Evolutionary conservation across 2,888 invertebrate genomes (phyloP).

Genomic region (Orgyia antiqua): DNA sequence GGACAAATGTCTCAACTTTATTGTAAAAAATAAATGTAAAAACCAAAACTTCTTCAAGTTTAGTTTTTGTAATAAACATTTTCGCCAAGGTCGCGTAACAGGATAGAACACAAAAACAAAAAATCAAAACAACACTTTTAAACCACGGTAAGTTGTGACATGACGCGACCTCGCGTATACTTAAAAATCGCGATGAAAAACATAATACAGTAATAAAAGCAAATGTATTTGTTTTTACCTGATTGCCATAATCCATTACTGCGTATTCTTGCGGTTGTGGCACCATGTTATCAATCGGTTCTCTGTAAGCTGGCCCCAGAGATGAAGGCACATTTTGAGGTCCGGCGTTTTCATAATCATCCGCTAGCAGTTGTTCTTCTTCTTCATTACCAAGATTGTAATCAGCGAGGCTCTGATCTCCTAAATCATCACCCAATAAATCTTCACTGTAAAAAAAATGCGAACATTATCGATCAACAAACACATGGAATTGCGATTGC

Average conservation of each 20-base stretch:
- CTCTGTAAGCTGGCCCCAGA: constrained; percentile 36
- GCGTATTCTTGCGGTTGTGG: constrained; percentile 45
- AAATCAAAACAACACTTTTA: no score
- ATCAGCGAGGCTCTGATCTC: constrained; percentile 69
- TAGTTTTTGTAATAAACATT: no score
- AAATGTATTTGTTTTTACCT: no score
- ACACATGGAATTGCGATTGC: constrained; percentile 18
- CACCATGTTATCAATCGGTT: constrained; percentile 35
- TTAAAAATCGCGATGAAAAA: no score
- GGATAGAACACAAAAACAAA: no score
- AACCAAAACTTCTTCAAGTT: no score
- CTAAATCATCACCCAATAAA: constrained; percentile 69
- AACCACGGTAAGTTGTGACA: no score
- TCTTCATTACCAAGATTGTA: constrained; percentile 74
- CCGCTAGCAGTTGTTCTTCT: constrained; percentile 68
- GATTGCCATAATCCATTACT: constrained; percentile 43
- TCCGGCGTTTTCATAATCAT: constrained; percentile 57
- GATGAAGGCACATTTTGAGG: constrained; percentile 63
- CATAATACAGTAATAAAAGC: no score
- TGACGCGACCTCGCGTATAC: no score
- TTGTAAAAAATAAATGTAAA: no score
- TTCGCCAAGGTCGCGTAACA: no score
- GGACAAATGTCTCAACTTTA: no score
- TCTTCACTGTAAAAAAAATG: constrained; percentile 63
- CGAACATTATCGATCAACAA: constrained; percentile 19